Conservation (phyloP, 2,113 vertebrate genomes). For the Oncorhynchus gorbuscha region DNA sequence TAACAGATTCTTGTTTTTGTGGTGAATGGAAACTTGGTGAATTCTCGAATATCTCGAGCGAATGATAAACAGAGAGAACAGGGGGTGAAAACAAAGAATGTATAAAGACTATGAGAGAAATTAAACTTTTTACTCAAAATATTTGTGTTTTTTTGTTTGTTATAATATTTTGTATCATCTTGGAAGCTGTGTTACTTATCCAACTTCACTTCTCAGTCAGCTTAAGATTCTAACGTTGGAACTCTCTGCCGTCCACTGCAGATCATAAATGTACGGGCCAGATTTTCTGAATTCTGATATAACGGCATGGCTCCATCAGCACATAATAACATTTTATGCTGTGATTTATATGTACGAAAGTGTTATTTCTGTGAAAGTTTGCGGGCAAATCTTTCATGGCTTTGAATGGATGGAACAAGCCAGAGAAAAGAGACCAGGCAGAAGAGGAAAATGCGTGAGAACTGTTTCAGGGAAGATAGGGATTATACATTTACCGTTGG, state of each 20-base stretch:
- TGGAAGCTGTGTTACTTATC: neutral
- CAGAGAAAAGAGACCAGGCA: slow-evolving; percentile 46
- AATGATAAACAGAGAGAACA: neutral
- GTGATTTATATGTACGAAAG: slow-evolving; percentile 39
- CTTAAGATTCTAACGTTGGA: neutral
- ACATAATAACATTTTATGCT: slow-evolving; percentile 32
- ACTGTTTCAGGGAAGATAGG: slow-evolving; percentile 59
- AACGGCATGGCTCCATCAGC: slow-evolving; percentile 9
- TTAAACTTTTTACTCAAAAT: neutral
- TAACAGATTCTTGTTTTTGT: neutral
- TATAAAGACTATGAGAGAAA: neutral
- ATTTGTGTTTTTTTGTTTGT: neutral
- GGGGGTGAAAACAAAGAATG: neutral
- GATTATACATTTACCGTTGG: slow-evolving; percentile 71
- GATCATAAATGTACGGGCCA: neutral
- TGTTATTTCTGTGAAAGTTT: slow-evolving; percentile 58
- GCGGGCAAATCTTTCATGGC: slow-evolving; percentile 56
- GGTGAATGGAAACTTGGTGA: slow-evolving; percentile 32
- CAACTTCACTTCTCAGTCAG: slow-evolving; percentile 19
- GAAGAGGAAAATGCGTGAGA: slow-evolving; percentile 51
- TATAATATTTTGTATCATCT: neutral
- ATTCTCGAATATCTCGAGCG: neutral
- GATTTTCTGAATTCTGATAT: slow-evolving; percentile 8
- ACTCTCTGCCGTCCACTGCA: slow-evolving; percentile 23
- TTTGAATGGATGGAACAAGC: slow-evolving; percentile 54